Evolutionary conservation across 2,113 vertebrate genomes (phyloP).

Genomic region (Lampris megalopsis): DNA sequence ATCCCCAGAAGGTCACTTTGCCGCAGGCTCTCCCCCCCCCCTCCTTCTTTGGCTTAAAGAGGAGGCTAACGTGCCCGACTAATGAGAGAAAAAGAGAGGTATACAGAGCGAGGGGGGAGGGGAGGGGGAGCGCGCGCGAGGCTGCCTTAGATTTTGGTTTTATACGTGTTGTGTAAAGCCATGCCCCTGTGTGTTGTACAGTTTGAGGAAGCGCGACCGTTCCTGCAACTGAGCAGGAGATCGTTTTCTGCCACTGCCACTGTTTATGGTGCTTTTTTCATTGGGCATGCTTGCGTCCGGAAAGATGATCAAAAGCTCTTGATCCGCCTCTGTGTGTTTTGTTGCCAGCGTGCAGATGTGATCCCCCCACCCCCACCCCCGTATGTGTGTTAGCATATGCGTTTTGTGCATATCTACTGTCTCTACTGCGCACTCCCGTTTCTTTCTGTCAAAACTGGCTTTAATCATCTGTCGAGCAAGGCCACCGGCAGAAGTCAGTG

Average conservation of each 20-base stretch:
- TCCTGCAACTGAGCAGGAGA: slow-evolving; percentile 8
- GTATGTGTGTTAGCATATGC: slow-evolving; percentile 24
- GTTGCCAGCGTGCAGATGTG: not conserved
- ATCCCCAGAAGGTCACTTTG: slow-evolving; percentile 82
- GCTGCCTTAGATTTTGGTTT: slow-evolving; percentile 50
- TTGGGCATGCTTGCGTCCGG: slow-evolving; percentile 37
- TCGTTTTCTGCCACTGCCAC: slow-evolving; percentile 9
- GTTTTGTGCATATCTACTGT: slow-evolving; percentile 44
- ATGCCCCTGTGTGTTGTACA: slow-evolving; percentile 17
- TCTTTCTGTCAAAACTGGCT: slow-evolving; percentile 63
- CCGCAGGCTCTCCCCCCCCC: slow-evolving; percentile 68
- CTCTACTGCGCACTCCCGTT: not conserved
- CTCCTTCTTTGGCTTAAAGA: slow-evolving; percentile 60
- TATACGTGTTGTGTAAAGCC: slow-evolving; percentile 54
- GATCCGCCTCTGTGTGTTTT: slow-evolving; percentile 32
- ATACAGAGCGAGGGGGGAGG: slow-evolving; percentile 3
- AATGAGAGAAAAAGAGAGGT: slow-evolving; percentile 60
- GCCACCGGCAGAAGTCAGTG: slow-evolving; percentile 60
- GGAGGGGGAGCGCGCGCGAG: not conserved
- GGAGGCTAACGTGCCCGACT: slow-evolving; percentile 64
- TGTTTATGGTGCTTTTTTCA: slow-evolving; percentile 16
- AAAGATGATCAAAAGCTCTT: slow-evolving; percentile 73
- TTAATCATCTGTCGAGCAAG: slow-evolving; percentile 76
- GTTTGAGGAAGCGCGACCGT: slow-evolving; percentile 6
- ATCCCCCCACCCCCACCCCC: not conserved